A percentile compares a stretch with the other conserved stretches of the same genome.
These are phyloP conservation scores for Bombylius major DNA, from an alignment of 2,888 invertebrate species.

Conservation along the genomic window DNA sequence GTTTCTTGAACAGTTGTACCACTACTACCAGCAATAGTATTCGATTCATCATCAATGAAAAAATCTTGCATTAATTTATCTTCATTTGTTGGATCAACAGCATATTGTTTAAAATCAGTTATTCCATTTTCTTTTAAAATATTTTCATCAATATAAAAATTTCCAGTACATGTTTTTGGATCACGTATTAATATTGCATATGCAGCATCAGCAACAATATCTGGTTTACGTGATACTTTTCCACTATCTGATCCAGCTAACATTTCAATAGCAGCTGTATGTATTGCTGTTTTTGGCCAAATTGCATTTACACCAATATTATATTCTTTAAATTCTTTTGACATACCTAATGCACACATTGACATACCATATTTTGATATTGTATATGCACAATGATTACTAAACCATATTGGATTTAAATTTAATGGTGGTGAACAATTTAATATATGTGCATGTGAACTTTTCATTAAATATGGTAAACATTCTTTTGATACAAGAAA, in stretches of 20 bases:
- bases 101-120: slow-evolving; percentile 75
- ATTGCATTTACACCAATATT: slow-evolving; percentile 89
- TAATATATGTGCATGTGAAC: slow-evolving; percentile 83
- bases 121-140: slow-evolving; percentile 67
- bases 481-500: slow-evolving; percentile 89
- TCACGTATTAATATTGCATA: slow-evolving; percentile 44
- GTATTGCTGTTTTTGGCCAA: slow-evolving; percentile 91
- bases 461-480: slow-evolving; percentile 73
- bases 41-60: slow-evolving; percentile 49
- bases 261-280: slow-evolving; percentile 89
- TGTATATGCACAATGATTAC: slow-evolving; percentile 86
- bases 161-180: slow-evolving; percentile 65
- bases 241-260: slow-evolving; percentile 45
- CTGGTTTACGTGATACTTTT: slow-evolving; percentile 32
- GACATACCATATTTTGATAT: slow-evolving; percentile 99
- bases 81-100: slow-evolving; percentile 58
- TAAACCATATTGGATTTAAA: slow-evolving; percentile 80
- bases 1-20: not conserved
- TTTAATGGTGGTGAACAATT: slow-evolving; percentile 91
- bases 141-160: slow-evolving; percentile 89
- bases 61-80: slow-evolving; percentile 72
- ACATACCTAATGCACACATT: slow-evolving; percentile 94
- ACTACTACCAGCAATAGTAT: not conserved
- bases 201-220: slow-evolving; percentile 37
- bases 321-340: slow-evolving; percentile 74